Evolutionary conservation across 1,140 invertebrate species (phyloP), one percentile per base, ranked within the genome.

Genomic region (Popillia japonica): DNA sequence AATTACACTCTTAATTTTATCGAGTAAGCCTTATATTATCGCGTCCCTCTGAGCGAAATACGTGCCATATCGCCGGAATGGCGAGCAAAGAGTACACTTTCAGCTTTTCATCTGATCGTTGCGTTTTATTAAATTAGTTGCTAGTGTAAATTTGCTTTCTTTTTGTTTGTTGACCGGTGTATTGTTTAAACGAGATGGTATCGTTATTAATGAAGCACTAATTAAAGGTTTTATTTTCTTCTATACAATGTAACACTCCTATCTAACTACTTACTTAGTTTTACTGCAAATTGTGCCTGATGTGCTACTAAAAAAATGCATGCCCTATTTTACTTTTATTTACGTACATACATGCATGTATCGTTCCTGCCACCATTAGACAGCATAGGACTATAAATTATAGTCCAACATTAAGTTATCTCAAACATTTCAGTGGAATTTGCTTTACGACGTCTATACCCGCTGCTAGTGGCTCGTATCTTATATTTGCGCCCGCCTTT

Each of bases 1-100:
- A 55, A 55, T 55, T 55, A 55, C 48, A 55, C 48, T 55, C 48
- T 17, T 55, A 55, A 55, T 55, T 55, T 55, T 55, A 55, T 55
- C 17, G 48, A 17, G 2, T 55, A 55, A 55, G 48, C 48, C 48
- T 55, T 55, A 55, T n/a, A 55, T 55, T 55, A 55, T 55, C 48
- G 48, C 48, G 48, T 55, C 48, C 48, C 48, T 55, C 17, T 17
- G 48, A 55, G 48, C 48, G 14, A 55, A 55, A 55, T 55, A 55
- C 48, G 48, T 55, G 48, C 48, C 48, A 55, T 55, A 55, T 55
- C 48, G 48, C 17, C 48, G 48, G 48, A 34, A 14, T 55, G 48
- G 48, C n/a, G n/a, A n/a, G 48, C 48, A 55, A 6, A 7, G 48
- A 14, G 48, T 17, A 55, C 14, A 55, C 27, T 34, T 55, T 55